Evolutionary conservation across 2,797 vertebrate species (phyloP).

Genomic region (Cryptoprocta ferox): DNA sequence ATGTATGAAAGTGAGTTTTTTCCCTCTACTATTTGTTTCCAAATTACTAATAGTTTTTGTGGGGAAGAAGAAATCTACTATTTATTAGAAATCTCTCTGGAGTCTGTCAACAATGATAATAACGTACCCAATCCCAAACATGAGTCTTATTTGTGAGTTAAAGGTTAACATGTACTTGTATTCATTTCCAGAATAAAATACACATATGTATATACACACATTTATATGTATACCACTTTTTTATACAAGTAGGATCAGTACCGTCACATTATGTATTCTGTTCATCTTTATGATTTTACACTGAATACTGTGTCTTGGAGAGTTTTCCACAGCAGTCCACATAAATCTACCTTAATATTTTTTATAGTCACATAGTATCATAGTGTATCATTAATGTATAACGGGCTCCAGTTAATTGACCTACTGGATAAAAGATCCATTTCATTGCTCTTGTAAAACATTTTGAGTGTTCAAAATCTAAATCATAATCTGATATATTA

Average conservation of each 20-base stretch:
- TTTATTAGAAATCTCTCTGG: background rate
- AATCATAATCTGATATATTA: background rate
- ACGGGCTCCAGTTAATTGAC: background rate
- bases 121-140: background rate
- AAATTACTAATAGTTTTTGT: background rate
- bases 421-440: background rate
- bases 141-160: background rate
- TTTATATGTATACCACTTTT: background rate
- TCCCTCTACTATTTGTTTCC: background rate
- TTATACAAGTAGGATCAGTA: background rate
- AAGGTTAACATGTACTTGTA: background rate
- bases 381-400: background rate
- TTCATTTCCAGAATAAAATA: background rate
- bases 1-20: background rate
- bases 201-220: background rate
- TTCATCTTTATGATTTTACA: background rate
- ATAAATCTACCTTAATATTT: background rate
- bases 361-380: background rate
- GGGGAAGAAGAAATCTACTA: background rate
- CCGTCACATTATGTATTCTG: background rate
- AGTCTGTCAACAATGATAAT: background rate
- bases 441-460: background rate
- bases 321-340: background rate
- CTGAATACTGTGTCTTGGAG: background rate
- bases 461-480: background rate